Percentiles rank a stretch among this genome's conserved stretches.
Evolutionary conservation across 2,797 vertebrate species (phyloP).

Genomic region (Pipistrellus nathusii): DNA sequence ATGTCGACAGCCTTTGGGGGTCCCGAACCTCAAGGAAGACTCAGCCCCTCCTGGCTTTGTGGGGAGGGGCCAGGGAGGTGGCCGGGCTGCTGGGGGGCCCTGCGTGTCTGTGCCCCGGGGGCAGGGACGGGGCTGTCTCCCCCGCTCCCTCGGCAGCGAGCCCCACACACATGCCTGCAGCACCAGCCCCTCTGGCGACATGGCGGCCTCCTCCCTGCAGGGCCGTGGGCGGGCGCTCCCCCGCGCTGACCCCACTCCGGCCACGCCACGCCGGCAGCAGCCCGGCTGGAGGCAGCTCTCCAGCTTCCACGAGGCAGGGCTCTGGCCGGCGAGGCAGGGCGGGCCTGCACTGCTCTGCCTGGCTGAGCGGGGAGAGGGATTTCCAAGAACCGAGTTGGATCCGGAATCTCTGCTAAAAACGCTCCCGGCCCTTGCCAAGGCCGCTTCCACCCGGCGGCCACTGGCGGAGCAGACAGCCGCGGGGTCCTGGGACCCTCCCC

Average conservation of each 20-base stretch:
- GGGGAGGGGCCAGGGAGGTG: rapidly evolving
- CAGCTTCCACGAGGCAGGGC: background rate
- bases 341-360: rapidly evolving
- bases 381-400: conserved; percentile 15
- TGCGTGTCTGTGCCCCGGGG: no score
- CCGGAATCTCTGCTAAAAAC: background rate
- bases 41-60: rapidly evolving
- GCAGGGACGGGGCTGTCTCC: no score
- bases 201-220: background rate
- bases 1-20: rapidly evolving
- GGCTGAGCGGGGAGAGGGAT: background rate
- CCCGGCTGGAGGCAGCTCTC: background rate
- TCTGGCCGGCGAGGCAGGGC: background rate
- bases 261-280: conserved; percentile 69
- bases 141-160: background rate
- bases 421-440: background rate
- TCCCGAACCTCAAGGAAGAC: background rate
- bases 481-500: rapidly evolving
- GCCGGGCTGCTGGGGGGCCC: background rate
- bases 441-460: rapidly evolving
- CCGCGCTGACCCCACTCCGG: rapidly evolving
- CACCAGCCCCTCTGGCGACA: background rate
- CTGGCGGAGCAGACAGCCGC: background rate
- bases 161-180: background rate
- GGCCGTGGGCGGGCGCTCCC: background rate